phyloP scores from a whole-genome alignment of 2,888 invertebrate genomes.

The Harpagoxenus sublaevis region DNA sequence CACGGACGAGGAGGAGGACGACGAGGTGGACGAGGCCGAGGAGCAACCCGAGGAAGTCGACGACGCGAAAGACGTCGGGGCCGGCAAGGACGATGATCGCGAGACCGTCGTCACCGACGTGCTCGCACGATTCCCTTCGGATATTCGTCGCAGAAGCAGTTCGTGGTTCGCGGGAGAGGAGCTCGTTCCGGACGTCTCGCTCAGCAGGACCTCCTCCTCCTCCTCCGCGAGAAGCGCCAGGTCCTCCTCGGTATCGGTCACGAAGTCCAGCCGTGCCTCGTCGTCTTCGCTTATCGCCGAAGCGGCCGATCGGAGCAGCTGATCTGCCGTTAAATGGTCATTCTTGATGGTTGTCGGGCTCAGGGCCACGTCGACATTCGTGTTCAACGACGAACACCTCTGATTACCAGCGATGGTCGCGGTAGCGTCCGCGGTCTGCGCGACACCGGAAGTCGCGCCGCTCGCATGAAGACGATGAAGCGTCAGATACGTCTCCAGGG shows the following conservation, averaged over 20 bases:
- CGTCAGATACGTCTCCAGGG: conserved; percentile 94
- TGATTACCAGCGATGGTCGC: conserved; percentile 60
- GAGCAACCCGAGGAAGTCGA: conserved; percentile 67
- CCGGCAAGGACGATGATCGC: conserved; percentile 48
- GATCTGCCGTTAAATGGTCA: conserved; percentile 61
- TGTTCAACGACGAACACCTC: conserved; percentile 69
- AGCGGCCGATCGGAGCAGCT: conserved; percentile 76
- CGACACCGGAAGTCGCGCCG: conserved; percentile 87
- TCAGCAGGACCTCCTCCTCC: conserved; percentile 91
- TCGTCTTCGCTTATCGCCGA: conserved; percentile 77
- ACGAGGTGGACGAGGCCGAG: conserved; percentile 68
- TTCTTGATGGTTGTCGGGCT: conserved; percentile 49
- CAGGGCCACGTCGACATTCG: conserved; percentile 79
- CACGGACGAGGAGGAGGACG: conserved; percentile 66
- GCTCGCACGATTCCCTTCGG: conserved; percentile 71
- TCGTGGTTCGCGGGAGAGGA: conserved; percentile 76
- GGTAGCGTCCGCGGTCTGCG: conserved; percentile 75
- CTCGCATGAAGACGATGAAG: conserved; percentile 92
- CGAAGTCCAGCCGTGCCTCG: conserved; percentile 80
- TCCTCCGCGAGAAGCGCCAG: conserved; percentile 90
- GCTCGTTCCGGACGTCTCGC: conserved; percentile 84
- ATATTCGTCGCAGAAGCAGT: conserved; percentile 81
- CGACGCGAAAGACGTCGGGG: conserved; percentile 59
- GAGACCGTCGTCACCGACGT: conserved; percentile 26
- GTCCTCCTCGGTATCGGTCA: conserved; percentile 89